These are phyloP conservation scores for Eledone cirrhosa DNA, from an alignment of 2,888 invertebrate genomes.

Conservation along the genomic window DNA sequence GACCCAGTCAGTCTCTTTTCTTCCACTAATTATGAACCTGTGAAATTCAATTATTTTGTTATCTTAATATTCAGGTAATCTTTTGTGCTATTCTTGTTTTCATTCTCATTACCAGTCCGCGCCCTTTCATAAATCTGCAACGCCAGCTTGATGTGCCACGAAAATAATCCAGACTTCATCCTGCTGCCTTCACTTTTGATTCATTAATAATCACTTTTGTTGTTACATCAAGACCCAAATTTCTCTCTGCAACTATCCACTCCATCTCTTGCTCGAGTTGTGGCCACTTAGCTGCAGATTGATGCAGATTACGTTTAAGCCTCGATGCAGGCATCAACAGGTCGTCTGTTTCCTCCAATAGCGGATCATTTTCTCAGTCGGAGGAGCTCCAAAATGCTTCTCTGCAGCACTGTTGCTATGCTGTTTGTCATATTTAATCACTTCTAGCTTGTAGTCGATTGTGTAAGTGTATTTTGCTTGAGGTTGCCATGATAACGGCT, in stretches of 20 bases:
- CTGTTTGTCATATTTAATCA: not conserved
- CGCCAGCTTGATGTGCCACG: too few relatives aligned
- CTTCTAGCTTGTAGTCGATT: not conserved
- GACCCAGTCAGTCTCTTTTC: too few relatives aligned
- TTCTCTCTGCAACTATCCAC: constrained; percentile 6
- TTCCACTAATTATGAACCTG: too few relatives aligned
- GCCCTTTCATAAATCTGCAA: too few relatives aligned
- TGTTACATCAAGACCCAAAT: not conserved
- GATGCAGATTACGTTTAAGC: not conserved
- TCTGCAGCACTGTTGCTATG: constrained; percentile 7
- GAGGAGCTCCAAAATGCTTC: constrained; percentile 3
- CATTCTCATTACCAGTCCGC: too few relatives aligned
- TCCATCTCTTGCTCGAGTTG: not conserved
- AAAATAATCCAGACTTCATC: too few relatives aligned
- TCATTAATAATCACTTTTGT: not conserved
- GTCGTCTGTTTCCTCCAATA: not conserved
- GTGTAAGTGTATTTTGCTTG: not conserved
- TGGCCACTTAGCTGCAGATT: not conserved
- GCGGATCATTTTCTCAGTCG: constrained; percentile 18
- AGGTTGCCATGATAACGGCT: not conserved
- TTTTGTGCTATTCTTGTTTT: too few relatives aligned
- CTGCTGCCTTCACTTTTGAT: too few relatives aligned
- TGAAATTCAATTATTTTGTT: too few relatives aligned
- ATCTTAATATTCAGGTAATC: too few relatives aligned
- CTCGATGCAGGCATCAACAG: not conserved